These are phyloP conservation scores for Toxonevra muliebris DNA, from an alignment of 2,888 invertebrate species.

Conservation along the genomic window DNA sequence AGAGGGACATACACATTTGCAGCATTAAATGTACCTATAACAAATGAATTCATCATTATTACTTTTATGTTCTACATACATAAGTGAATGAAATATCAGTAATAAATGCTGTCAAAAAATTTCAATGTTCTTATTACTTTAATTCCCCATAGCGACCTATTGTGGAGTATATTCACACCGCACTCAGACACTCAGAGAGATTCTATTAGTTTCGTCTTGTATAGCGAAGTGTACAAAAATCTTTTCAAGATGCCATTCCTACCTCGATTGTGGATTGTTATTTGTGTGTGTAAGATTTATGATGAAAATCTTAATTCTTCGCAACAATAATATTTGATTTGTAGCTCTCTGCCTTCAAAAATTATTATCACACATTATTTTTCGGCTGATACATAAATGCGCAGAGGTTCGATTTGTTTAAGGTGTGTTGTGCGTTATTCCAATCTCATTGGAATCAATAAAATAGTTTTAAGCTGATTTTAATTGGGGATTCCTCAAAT, in stretches of 20 bases:
- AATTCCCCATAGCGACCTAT: background rate
- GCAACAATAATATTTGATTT: constrained; percentile 35
- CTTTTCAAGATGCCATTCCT: constrained; percentile 23
- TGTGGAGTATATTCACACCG: background rate
- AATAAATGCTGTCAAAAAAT: background rate
- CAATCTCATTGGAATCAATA: constrained; percentile 30
- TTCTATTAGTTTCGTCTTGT: constrained; percentile 34
- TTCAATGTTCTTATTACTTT: background rate
- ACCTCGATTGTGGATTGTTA: too few relatives aligned
- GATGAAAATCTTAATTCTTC: constrained; percentile 2
- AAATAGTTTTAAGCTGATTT: constrained; percentile 56
- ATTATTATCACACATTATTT: constrained; percentile 58
- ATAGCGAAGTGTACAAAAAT: constrained; percentile 34
- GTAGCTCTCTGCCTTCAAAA: constrained; percentile 47
- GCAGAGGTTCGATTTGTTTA: background rate
- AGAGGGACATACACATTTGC: too few relatives aligned
- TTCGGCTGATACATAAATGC: constrained; percentile 20
- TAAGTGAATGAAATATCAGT: background rate
- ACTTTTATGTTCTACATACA: background rate
- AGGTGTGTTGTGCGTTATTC: constrained; percentile 20
- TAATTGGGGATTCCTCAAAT: constrained; percentile 45
- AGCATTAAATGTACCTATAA: too few relatives aligned
- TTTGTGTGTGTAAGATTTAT: constrained; percentile 22
- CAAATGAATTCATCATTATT: background rate
- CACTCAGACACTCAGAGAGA: constrained; percentile 23